Percentiles rank a stretch among this genome's conserved stretches.
Evolutionary conservation across 2,888 invertebrate genomes (phyloP).

Genomic region (Drosophila lacicola): DNA sequence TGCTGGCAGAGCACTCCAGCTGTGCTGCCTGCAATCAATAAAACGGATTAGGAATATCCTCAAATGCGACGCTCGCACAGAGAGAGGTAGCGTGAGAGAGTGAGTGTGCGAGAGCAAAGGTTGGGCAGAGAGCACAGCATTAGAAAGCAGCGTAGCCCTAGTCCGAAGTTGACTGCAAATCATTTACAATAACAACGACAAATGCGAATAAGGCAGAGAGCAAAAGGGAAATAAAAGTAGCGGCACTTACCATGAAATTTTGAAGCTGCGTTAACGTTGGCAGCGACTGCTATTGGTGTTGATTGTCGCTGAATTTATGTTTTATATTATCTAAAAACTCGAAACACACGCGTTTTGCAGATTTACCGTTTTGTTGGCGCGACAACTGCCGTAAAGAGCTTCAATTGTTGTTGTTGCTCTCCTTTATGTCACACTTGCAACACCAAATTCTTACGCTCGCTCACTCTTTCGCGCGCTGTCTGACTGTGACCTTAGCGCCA

Average conservation of each 20-base stretch:
- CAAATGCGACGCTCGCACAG: conserved; percentile 67
- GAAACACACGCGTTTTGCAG: conserved; percentile 39
- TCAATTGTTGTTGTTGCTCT: conserved; percentile 24
- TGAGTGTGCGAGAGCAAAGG: conserved; percentile 6
- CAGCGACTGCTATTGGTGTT: conserved; percentile 16
- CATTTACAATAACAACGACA: conserved; percentile 62
- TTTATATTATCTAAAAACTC: conserved; percentile 23
- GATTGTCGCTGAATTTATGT: conserved; percentile 16
- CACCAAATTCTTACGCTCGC: conserved; percentile 24
- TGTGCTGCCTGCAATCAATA: conserved; percentile 79
- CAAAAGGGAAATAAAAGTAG: conserved; percentile 49
- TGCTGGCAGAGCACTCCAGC: conserved; percentile 62
- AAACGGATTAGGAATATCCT: conserved; percentile 81
- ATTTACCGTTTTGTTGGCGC: conserved; percentile 58
- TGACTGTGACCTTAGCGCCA: conserved; percentile 64
- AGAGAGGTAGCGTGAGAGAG: conserved; percentile 8
- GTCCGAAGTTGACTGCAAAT: conserved; percentile 54
- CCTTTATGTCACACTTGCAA: conserved; percentile 56
- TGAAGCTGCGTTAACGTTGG: conserved; percentile 24
- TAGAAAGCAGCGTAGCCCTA: conserved; percentile 20
- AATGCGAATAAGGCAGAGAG: conserved; percentile 17
- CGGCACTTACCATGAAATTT: conserved; percentile 68
- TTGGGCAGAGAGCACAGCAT: conserved; percentile 11
- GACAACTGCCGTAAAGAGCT: conserved; percentile 25
- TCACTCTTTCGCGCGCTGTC: conserved; percentile 8